phyloP scores from a whole-genome alignment of 2,113 vertebrate species.

The Butorides virescens region DNA sequence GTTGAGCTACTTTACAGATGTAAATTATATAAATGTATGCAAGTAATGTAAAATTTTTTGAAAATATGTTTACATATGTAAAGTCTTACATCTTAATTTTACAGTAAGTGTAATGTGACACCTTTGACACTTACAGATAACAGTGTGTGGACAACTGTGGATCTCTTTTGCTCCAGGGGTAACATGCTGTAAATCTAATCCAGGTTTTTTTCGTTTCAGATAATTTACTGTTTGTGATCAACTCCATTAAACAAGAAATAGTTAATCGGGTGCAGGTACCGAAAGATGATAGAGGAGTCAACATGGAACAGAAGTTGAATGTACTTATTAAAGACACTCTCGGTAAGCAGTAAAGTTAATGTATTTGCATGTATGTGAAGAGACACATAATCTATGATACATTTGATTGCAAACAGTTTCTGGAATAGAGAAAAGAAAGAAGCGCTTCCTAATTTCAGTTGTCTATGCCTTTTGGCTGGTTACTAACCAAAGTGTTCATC shows the following conservation, averaged over 20 bases:
- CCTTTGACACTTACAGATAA: neutral
- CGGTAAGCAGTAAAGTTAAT: constrained; percentile 76
- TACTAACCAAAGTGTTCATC: neutral
- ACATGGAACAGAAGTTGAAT: constrained; percentile 93
- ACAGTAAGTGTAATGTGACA: neutral
- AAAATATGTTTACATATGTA: neutral
- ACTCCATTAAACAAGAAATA: constrained; percentile 98
- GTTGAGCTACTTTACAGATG: neutral
- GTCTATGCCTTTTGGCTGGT: neutral
- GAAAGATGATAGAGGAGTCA: constrained; percentile 82
- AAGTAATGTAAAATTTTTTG: neutral
- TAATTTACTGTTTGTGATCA: constrained; percentile 96
- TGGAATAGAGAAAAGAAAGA: neutral
- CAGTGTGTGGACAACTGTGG: neutral
- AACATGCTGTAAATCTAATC: neutral
- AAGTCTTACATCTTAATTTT: neutral
- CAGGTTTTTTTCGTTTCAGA: constrained; percentile 73
- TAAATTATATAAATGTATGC: neutral
- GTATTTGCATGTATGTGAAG: neutral
- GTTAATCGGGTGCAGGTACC: constrained; percentile 91
- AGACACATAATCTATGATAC: neutral
- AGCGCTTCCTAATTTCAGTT: neutral
- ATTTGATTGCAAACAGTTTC: neutral
- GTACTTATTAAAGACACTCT: constrained; percentile 93
- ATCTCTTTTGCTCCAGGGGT: neutral